These are phyloP conservation scores for Cotesia typhae DNA, from an alignment of 1,140 invertebrate genomes.

Conservation along the genomic window DNA sequence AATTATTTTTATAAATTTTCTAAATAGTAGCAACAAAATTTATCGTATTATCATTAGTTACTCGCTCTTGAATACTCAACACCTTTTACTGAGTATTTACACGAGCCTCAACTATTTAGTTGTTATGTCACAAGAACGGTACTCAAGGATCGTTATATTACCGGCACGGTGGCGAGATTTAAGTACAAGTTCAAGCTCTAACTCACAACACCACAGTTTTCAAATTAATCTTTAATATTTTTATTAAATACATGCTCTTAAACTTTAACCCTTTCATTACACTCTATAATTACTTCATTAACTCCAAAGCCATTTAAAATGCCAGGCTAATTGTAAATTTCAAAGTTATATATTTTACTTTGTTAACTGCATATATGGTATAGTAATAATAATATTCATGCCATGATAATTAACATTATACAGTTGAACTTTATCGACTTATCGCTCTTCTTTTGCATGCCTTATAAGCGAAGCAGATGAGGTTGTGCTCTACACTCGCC, in stretches of 20 bases:
- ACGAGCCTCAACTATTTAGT: neutral
- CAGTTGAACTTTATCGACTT: neutral
- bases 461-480: too few species aligned
- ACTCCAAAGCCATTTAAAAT: too few species aligned
- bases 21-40: neutral
- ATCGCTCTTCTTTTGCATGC: too few species aligned
- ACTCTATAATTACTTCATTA: too few species aligned
- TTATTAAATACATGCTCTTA: neutral
- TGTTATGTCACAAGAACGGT: neutral
- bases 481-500: too few species aligned
- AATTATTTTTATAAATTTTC: too few species aligned
- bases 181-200: neutral
- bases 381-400: too few species aligned
- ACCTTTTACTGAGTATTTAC: neutral
- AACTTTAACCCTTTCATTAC: too few species aligned
- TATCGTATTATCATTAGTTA: neutral
- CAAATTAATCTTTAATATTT: neutral
- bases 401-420: too few species aligned
- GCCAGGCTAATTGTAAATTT: too few species aligned
- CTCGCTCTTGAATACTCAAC: neutral
- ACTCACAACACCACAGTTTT: neutral
- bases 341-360: too few species aligned
- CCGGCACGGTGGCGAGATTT: neutral
- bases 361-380: too few species aligned
- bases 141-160: neutral